phyloP scores from a whole-genome alignment of 2,797 vertebrate species.

The Microchirus variegatus region DNA sequence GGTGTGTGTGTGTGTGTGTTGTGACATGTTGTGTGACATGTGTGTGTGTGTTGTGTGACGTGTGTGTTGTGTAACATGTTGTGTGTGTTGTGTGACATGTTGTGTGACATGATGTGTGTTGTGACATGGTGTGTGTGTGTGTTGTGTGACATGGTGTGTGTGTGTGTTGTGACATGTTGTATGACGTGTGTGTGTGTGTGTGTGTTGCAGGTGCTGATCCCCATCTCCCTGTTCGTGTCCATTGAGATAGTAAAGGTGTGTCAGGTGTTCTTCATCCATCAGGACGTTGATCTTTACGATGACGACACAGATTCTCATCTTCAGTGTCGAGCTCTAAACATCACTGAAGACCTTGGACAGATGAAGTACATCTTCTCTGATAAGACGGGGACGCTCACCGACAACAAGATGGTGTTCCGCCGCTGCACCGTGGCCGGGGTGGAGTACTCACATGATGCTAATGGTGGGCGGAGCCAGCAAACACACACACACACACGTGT shows the following conservation, averaged over 20 bases:
- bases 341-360: constrained; percentile 97
- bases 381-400: constrained; percentile 97
- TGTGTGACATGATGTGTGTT: too few relatives aligned
- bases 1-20: too few relatives aligned
- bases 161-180: too few relatives aligned
- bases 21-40: too few relatives aligned
- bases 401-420: constrained; percentile 99
- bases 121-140: too few relatives aligned
- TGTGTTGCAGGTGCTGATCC: constrained; percentile 90
- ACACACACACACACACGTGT: neutral
- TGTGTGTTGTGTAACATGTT: too few relatives aligned
- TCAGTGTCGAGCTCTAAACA: constrained; percentile 95
- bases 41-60: too few relatives aligned
- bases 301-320: constrained; percentile 94
- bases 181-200: too few relatives aligned
- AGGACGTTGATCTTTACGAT: constrained; percentile 93
- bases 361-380: constrained; percentile 98
- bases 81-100: too few relatives aligned
- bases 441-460: constrained; percentile 96
- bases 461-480: constrained; percentile 81
- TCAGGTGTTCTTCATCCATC: constrained; percentile 97
- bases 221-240: constrained; percentile 97
- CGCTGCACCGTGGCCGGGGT: constrained; percentile 94
- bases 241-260: constrained; percentile 98
- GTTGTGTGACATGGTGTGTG: too few relatives aligned